Base-by-base conservation (phyloP, 2,113 vertebrate genomes). In the Rhombomys opimus region DNA sequence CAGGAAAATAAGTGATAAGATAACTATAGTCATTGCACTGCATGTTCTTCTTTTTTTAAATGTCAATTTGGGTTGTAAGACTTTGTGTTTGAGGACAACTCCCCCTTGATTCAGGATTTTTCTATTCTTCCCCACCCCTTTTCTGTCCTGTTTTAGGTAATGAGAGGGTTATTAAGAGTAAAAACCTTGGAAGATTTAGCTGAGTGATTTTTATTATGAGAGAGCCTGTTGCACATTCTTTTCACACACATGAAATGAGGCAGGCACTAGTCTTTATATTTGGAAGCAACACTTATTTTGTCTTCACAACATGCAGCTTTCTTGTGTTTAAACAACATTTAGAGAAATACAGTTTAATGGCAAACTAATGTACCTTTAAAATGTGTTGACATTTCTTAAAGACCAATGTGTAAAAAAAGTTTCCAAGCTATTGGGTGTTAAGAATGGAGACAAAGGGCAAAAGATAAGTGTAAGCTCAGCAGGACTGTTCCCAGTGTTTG, bases 261-360 rank as follows among this genome's bases (percentile, higher is more conserved):
- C 38, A 5, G 22, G 38, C 54, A 67, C 38, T 18, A 25, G 38
- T 67, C 18, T 70, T 61, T 8, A 0, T 86, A 84, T 61, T 93
- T 82, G 89, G 59, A 92, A 70, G 59, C 38, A 94, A 1, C 41
- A 63, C 32, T 95, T 95, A 38, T 70, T 96, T 65, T 92, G 25
- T 23, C 32, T 93, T 88, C 63, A 92, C 27, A 75, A 20, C 17
- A 1, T 46, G 73, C 75, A 87, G 27, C 23, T 41, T 68, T 87
- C 38, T 81, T 59, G 32, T 65, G 78, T 81, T 96, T 73, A 90
- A 76, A 59, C 63, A 78, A 38, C 90, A 68, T 72, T 75, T 86
- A 52, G 57, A 77, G 23, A 89, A 52, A 67, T n/a, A 11, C 1
- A 2, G 65, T 86, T 92, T 86, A 70, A 89, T 72, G 59, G 35